Conservation (phyloP, 2,888 invertebrate species). For the Agrotis exclamationis region DNA sequence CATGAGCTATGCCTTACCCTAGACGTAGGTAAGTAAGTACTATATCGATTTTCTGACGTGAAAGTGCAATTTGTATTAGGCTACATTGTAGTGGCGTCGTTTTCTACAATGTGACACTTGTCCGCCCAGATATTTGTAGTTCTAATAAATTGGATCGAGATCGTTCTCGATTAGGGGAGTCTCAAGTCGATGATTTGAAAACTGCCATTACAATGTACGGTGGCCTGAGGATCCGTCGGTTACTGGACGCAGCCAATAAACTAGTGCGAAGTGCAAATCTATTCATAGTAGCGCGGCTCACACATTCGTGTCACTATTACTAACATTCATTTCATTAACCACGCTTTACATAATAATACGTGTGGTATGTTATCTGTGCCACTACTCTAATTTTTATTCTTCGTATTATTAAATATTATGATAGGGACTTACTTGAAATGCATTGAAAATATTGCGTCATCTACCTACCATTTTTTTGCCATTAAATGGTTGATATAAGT, state of each 20-base stretch:
- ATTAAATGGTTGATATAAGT: background rate
- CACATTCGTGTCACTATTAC: slow-evolving; percentile 65
- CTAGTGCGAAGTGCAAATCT: slow-evolving; percentile 76
- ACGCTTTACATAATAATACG: slow-evolving; percentile 23
- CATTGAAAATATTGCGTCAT: background rate
- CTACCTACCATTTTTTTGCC: background rate
- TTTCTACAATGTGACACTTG: slow-evolving; percentile 32
- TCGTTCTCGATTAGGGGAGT: slow-evolving; percentile 24
- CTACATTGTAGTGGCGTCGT: slow-evolving; percentile 35
- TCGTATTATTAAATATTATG: background rate
- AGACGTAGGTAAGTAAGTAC: background rate
- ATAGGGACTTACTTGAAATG: no score
- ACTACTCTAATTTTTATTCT: slow-evolving; percentile 1
- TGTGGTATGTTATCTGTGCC: background rate
- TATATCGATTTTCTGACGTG: slow-evolving; percentile 27
- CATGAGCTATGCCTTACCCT: slow-evolving; percentile 28
- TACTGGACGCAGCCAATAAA: slow-evolving; percentile 62
- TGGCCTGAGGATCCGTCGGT: slow-evolving; percentile 45
- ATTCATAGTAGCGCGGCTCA: slow-evolving; percentile 69
- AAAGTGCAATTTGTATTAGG: slow-evolving; percentile 16
- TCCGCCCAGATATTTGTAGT: slow-evolving; percentile 38
- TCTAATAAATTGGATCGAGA: slow-evolving; percentile 36
- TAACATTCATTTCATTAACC: slow-evolving; percentile 34
- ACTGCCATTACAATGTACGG: slow-evolving; percentile 44
- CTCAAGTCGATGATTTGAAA: slow-evolving; percentile 19